phyloP scores from a whole-genome alignment of 2,797 vertebrate genomes.

The Typhlichthys eigenmanni region DNA sequence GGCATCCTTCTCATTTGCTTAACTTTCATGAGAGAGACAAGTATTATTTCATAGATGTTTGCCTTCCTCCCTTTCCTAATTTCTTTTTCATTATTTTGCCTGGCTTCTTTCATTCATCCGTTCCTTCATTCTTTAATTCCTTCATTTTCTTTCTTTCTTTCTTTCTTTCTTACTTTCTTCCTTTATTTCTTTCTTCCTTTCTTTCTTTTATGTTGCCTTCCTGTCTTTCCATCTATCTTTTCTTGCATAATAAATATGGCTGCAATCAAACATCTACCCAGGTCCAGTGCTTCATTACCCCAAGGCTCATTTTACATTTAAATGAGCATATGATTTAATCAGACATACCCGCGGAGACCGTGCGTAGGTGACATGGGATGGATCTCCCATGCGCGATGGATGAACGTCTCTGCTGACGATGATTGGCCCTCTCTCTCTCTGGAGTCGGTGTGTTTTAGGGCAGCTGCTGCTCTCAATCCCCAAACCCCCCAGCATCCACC shows the following conservation, averaged over 20 bases:
- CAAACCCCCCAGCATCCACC: conserved; percentile 21
- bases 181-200: conserved; percentile 9
- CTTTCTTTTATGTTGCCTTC: background rate
- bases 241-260: conserved; percentile 45
- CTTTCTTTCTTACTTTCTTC: background rate
- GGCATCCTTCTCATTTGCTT: background rate
- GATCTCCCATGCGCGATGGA: conserved; percentile 43
- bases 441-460: conserved; percentile 38
- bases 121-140: conserved; percentile 8
- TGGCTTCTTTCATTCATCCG: conserved; percentile 16
- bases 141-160: conserved; percentile 18
- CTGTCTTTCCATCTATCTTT: conserved; percentile 16
- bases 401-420: conserved; percentile 44
- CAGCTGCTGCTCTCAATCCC: conserved; percentile 31
- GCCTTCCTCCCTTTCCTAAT: background rate
- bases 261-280: conserved; percentile 34
- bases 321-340: conserved; percentile 69
- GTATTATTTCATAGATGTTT: background rate
- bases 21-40: background rate
- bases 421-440: conserved; percentile 34
- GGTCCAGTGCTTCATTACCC: conserved; percentile 38
- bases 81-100: background rate
- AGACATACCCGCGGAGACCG: conserved; percentile 43
- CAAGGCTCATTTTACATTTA: conserved; percentile 63
- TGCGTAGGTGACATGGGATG: conserved; percentile 48